phyloP scores from a whole-genome alignment of 92 coral and sea anemone genomes.

The Phenganax marumi region DNA sequence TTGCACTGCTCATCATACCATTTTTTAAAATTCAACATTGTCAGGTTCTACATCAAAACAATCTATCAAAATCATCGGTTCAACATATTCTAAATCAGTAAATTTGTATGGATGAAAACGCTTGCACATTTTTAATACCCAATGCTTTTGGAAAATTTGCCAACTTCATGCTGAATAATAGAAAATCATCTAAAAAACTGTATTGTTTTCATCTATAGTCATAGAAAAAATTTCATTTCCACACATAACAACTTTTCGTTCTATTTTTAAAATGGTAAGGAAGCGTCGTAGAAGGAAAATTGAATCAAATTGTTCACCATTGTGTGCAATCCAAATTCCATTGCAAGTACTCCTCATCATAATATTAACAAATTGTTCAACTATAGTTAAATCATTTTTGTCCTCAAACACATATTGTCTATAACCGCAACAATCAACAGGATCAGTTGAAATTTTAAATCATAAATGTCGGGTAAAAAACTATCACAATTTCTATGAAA shows the following conservation, averaged over 20 bases:
- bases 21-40: slow-evolving; percentile 1
- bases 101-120: slow-evolving; percentile 25
- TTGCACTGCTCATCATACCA: not conserved
- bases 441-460: not conserved
- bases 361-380: not conserved
- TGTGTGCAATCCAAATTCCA: slow-evolving; percentile 37
- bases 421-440: slow-evolving; percentile 18
- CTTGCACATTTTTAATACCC: slow-evolving; percentile 1
- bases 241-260: slow-evolving; percentile 3
- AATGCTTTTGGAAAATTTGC: slow-evolving; percentile 7
- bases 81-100: slow-evolving; percentile 24
- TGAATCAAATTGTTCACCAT: slow-evolving; percentile 21
- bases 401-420: not conserved
- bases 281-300: slow-evolving; percentile 11
- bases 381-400: not conserved
- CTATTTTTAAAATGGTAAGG: slow-evolving; percentile 8
- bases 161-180: slow-evolving; percentile 12
- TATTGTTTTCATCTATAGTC: not conserved
- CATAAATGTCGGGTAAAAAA: not conserved
- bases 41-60: not conserved
- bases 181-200: not conserved
- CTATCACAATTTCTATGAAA: not conserved
- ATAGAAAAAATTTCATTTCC: slow-evolving; percentile 10
- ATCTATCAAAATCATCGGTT: not conserved
- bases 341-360: not conserved